phyloP scores from a whole-genome alignment of 2,113 vertebrate genomes.

The Pluvialis apricaria region DNA sequence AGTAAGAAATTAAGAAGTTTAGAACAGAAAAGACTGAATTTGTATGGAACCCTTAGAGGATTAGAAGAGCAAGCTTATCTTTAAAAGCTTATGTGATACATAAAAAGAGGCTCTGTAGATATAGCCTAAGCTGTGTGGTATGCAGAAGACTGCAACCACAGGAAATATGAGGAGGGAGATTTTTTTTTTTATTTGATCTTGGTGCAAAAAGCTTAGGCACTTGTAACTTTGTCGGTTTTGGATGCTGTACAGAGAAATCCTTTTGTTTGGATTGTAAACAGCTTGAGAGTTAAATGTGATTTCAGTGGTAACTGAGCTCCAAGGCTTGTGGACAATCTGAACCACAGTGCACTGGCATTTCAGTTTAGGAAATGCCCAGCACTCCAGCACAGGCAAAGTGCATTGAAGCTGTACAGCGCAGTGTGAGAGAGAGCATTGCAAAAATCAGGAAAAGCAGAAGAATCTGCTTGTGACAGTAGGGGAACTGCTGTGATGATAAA shows the following conservation, averaged over 20 bases:
- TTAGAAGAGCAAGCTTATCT: not conserved
- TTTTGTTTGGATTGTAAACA: slow-evolving; percentile 39
- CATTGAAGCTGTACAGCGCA: not conserved
- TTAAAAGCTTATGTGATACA: not conserved
- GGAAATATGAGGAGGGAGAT: not conserved
- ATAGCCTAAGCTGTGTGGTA: not conserved
- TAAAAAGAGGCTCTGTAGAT: not conserved
- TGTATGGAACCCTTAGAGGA: not conserved
- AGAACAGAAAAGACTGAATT: slow-evolving; percentile 5
- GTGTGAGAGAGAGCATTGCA: not conserved
- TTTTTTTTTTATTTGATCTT: not conserved
- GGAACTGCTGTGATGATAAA: not conserved
- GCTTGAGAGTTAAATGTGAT: not conserved
- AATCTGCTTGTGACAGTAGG: not conserved
- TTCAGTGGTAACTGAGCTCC: not conserved
- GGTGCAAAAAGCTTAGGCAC: not conserved
- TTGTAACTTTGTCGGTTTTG: not conserved
- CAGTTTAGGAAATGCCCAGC: not conserved
- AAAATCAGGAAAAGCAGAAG: not conserved
- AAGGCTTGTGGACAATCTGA: not conserved
- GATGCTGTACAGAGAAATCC: slow-evolving; percentile 3
- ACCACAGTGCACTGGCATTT: not conserved
- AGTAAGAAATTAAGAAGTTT: slow-evolving; percentile 36
- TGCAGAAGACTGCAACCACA: not conserved
- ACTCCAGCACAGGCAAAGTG: not conserved